These are phyloP conservation scores for Pseudorasbora parva DNA, from an alignment of 2,113 vertebrate species.

Conservation along the genomic window DNA sequence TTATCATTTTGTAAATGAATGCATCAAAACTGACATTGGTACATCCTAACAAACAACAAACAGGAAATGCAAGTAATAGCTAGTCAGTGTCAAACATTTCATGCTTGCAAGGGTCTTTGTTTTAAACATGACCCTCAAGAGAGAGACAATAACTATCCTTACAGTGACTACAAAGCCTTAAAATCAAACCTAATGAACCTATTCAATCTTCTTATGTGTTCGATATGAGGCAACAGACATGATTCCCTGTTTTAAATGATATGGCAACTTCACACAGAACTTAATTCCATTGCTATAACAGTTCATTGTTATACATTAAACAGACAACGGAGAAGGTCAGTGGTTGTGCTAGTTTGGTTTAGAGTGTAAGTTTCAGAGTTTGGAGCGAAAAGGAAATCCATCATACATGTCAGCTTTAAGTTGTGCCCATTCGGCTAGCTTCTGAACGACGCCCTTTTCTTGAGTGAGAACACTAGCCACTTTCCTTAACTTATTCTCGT, in stretches of 20 bases:
- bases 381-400: conserved; percentile 85
- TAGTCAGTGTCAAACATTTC: not conserved
- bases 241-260: not conserved
- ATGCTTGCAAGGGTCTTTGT: not conserved
- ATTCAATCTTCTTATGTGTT: not conserved
- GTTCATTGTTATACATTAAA: not conserved
- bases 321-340: not conserved
- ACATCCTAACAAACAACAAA: not conserved
- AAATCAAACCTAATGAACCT: not conserved
- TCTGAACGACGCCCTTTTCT: conserved; percentile 87
- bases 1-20: not conserved
- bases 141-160: not conserved
- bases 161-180: not conserved
- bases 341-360: conserved; percentile 4
- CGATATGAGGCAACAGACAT: conserved; percentile 14
- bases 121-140: not conserved
- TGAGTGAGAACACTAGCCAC: conserved; percentile 85
- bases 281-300: not conserved
- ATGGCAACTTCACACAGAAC: not conserved
- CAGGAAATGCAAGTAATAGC: not conserved
- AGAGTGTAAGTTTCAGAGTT: conserved; percentile 72
- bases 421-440: conserved; percentile 87
- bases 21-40: not conserved
- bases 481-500: conserved; percentile 89
- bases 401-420: conserved; percentile 93